A percentile compares a stretch with the other conserved stretches of the same genome.
Conservation (phyloP, 2,888 invertebrate genomes). For the Meganola albula region DNA sequence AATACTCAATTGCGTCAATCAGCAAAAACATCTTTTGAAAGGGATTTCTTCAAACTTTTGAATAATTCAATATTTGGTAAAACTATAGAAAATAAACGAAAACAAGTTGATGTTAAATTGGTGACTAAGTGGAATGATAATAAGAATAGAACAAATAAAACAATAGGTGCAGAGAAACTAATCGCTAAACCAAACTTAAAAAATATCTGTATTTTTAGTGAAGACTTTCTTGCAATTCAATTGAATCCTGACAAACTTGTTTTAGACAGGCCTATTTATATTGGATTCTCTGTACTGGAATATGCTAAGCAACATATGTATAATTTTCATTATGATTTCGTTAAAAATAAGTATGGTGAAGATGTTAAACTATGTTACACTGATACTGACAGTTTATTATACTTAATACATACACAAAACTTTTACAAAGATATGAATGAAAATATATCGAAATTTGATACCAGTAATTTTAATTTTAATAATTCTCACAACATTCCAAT, state of each 20-base stretch:
- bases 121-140: background rate
- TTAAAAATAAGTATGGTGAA: background rate
- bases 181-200: background rate
- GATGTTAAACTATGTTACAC: conserved; percentile 5
- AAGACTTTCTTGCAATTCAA: conserved; percentile 3
- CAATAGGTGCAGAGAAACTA: conserved; percentile 3
- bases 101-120: conserved; percentile 5
- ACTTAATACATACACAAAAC: conserved; percentile 7
- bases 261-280: conserved; percentile 4
- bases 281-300: conserved; percentile 4
- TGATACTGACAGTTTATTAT: conserved; percentile 10
- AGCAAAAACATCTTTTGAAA: conserved; percentile 2
- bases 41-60: conserved; percentile 8
- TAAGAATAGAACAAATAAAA: background rate
- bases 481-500: background rate
- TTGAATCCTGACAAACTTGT: background rate
- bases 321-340: background rate
- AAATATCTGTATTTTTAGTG: background rate
- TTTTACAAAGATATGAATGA: conserved; percentile 4
- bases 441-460: conserved; percentile 2
- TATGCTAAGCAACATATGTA: conserved; percentile 3
- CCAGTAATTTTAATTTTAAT: conserved; percentile 5
- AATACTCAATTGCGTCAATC: background rate
- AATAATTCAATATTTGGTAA: conserved; percentile 12
- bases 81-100: conserved; percentile 9